A percentile compares a stretch with the other conserved stretches of the same genome.
phyloP scores from a whole-genome alignment of 2,888 invertebrate genomes.

The Xestoiulus laeticollis region DNA sequence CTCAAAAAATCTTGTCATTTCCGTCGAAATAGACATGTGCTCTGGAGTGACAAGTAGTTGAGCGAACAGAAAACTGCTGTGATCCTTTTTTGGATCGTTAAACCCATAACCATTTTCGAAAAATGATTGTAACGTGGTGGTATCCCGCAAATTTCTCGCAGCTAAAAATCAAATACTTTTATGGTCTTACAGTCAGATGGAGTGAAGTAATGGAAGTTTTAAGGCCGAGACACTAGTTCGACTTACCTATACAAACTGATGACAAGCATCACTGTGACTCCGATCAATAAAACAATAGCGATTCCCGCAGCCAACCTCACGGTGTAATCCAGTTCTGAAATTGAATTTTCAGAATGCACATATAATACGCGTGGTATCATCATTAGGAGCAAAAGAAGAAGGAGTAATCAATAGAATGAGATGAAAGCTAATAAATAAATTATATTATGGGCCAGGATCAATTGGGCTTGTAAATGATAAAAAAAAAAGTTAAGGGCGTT shows the following conservation, averaged over 20 bases:
- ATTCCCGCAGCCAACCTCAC: constrained; percentile 53
- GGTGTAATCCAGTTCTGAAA: constrained; percentile 52
- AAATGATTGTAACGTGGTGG: not conserved
- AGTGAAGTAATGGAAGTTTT: not conserved
- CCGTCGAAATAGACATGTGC: not conserved
- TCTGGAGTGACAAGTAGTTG: not conserved
- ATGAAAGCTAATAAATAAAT: constrained; percentile 35
- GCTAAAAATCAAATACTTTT: constrained; percentile 7
- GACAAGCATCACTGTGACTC: constrained; percentile 48
- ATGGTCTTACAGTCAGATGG: not conserved
- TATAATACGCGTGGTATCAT: not conserved
- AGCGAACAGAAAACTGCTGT: not conserved
- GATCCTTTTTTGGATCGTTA: not conserved
- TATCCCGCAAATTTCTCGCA: not conserved
- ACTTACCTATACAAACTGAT: constrained; percentile 52
- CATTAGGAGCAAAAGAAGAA: constrained; percentile 23
- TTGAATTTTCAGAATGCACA: not conserved
- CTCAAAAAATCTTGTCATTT: not conserved
- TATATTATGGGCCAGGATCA: constrained; percentile 9
- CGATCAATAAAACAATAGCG: constrained; percentile 52
- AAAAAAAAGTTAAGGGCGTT: not conserved
- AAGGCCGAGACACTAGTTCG: not conserved
- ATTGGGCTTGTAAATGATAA: not conserved
- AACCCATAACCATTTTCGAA: constrained; percentile 18
- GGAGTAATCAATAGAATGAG: not conserved